Conservation (phyloP, 2,113 vertebrate species). For the Eira barbara region DNA sequence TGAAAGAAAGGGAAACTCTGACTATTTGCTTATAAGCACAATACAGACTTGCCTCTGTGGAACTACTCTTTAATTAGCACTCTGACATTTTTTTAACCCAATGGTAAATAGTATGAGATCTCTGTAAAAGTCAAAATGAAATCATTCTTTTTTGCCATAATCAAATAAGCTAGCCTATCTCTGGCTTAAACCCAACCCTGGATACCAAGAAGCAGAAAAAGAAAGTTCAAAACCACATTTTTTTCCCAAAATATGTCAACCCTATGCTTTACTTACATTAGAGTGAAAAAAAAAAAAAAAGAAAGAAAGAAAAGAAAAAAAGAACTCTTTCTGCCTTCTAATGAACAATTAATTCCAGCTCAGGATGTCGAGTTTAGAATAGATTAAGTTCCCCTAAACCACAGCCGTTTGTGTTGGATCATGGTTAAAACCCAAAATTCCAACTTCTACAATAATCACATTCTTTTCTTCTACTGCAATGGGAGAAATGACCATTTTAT, state of each 20-base stretch:
- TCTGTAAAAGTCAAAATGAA: conserved; percentile 70
- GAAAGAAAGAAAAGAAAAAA: too few relatives aligned
- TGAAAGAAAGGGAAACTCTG: background rate
- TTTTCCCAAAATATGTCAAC: conserved; percentile 84
- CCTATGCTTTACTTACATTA: conserved; percentile 70
- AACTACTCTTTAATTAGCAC: conserved; percentile 49
- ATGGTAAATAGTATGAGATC: conserved; percentile 58
- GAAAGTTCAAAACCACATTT: conserved; percentile 80
- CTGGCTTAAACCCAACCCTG: conserved; percentile 79
- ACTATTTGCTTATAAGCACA: background rate
- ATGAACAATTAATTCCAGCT: conserved; percentile 85
- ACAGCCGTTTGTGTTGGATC: conserved; percentile 84
- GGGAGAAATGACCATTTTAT: conserved; percentile 85
- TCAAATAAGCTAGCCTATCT: conserved; percentile 79
- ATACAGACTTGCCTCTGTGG: conserved; percentile 50
- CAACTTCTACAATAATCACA: conserved; percentile 83
- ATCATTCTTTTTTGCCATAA: conserved; percentile 77
- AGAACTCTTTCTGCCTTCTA: conserved; percentile 82
- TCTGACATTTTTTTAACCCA: conserved; percentile 40
- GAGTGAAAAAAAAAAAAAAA: conserved; percentile 69
- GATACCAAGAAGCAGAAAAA: conserved; percentile 73
- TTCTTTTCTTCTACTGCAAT: conserved; percentile 85
- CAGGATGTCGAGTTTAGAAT: conserved; percentile 82
- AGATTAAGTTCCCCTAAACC: conserved; percentile 80
- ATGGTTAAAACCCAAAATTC: conserved; percentile 83